A percentile compares a stretch with the other conserved stretches of the same genome.
phyloP scores from a whole-genome alignment of 2,888 invertebrate species.

The Cryptocheilus praepositus region DNA sequence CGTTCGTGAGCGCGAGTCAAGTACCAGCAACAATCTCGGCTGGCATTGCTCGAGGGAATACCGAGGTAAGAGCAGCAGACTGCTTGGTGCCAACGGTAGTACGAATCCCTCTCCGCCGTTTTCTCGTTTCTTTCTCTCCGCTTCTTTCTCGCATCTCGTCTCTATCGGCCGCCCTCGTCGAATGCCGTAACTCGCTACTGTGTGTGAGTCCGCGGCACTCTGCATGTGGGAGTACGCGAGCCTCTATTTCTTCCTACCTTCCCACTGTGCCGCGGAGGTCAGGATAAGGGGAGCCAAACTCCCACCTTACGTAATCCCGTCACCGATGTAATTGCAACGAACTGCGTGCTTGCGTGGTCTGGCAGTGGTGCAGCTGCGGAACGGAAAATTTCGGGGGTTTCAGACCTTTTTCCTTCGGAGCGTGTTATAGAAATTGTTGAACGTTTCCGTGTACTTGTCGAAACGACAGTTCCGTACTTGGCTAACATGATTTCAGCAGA shows the following conservation, averaged over 20 bases:
- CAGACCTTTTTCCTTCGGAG: too few relatives aligned
- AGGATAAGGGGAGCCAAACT: slow-evolving; percentile 47
- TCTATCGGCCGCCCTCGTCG: slow-evolving; percentile 10
- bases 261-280: slow-evolving; percentile 30
- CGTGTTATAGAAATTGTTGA: too few relatives aligned
- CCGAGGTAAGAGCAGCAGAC: slow-evolving; percentile 67
- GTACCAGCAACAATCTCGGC: slow-evolving; percentile 35
- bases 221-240: neutral
- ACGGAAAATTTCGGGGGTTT: too few relatives aligned
- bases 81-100: slow-evolving; percentile 70
- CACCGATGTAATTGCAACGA: slow-evolving; percentile 35
- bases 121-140: slow-evolving; percentile 13
- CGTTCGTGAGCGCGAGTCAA: slow-evolving; percentile 41
- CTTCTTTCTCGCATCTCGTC: slow-evolving; percentile 22
- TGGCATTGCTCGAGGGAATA: slow-evolving; percentile 57
- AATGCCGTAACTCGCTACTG: neutral
- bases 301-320: slow-evolving; percentile 49
- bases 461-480: too few relatives aligned
- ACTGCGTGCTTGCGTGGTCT: neutral
- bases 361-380: too few relatives aligned
- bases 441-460: too few relatives aligned
- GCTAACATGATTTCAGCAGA: too few relatives aligned
- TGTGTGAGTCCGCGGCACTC: neutral
- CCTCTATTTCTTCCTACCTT: slow-evolving; percentile 26
- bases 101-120: slow-evolving; percentile 44